Conservation (phyloP, 2,113 vertebrate species). For the Saimiri boliviensis region DNA sequence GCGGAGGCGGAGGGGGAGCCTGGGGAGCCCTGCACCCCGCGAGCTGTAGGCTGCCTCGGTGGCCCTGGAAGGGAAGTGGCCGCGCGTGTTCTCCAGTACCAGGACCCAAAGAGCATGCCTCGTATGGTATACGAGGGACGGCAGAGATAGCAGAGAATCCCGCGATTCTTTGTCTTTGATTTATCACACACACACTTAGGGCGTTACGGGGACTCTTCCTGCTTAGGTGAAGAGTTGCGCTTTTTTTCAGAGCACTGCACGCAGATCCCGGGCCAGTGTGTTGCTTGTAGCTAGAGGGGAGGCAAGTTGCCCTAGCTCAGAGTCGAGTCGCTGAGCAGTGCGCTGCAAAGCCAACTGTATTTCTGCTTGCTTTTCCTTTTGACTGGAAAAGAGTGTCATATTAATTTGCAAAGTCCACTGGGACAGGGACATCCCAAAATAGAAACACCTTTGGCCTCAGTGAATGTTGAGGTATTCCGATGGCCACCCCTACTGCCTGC, state of each 20-base stretch:
- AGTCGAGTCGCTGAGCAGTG: neutral
- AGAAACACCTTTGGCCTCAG: neutral
- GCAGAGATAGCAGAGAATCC: neutral
- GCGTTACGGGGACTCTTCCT: neutral
- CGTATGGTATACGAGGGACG: rapidly evolving
- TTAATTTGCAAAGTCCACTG: neutral
- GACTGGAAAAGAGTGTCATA: neutral
- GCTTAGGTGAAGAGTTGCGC: neutral
- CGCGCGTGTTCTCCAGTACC: neutral
- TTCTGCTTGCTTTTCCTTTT: neutral
- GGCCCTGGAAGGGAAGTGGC: neutral
- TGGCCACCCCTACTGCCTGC: neutral
- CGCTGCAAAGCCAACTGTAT: neutral
- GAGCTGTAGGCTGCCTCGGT: neutral
- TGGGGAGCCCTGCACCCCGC: no score
- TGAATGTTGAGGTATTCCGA: neutral
- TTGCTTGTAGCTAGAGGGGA: neutral
- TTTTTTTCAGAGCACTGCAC: neutral
- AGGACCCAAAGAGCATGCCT: neutral
- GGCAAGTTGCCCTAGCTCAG: neutral
- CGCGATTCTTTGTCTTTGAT: neutral
- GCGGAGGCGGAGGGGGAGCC: rapidly evolving
- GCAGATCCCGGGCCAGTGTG: neutral
- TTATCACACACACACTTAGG: neutral
- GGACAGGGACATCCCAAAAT: neutral